These are phyloP conservation scores for Dione vanillae DNA, from an alignment of 2,888 invertebrate species.

Conservation along the genomic window DNA sequence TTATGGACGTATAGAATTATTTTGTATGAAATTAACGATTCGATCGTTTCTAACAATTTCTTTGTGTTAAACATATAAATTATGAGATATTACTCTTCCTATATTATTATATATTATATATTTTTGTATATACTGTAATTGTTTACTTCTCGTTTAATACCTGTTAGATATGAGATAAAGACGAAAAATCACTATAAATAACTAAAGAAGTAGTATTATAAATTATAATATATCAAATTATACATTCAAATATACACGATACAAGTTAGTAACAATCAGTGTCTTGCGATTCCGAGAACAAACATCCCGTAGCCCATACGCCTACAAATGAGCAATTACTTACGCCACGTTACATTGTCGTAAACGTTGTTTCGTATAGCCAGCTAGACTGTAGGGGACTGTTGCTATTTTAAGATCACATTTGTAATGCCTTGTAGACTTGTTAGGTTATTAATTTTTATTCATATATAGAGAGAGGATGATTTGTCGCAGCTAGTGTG, in stretches of 20 bases:
- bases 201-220: too few species aligned
- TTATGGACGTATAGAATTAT: too few species aligned
- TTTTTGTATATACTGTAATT: too few species aligned
- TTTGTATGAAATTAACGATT: too few species aligned
- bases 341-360: constrained; percentile 18
- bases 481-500: neutral
- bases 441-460: neutral
- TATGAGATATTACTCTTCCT: too few species aligned
- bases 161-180: too few species aligned
- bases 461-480: neutral
- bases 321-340: constrained; percentile 38
- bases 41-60: too few species aligned
- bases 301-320: constrained; percentile 31
- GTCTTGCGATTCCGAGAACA: constrained; percentile 18
- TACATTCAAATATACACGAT: neutral
- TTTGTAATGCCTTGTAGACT: neutral
- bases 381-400: neutral
- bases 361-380: constrained; percentile 18
- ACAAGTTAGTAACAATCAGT: constrained; percentile 18
- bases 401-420: constrained; percentile 12
- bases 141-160: too few species aligned
- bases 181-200: too few species aligned
- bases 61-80: too few species aligned
- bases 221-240: neutral
- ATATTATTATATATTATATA: too few species aligned